Evolutionary conservation across 2,113 vertebrate species (phyloP), one percentile per base, ranked within the genome.

Genomic region (Oostethus manadensis): DNA sequence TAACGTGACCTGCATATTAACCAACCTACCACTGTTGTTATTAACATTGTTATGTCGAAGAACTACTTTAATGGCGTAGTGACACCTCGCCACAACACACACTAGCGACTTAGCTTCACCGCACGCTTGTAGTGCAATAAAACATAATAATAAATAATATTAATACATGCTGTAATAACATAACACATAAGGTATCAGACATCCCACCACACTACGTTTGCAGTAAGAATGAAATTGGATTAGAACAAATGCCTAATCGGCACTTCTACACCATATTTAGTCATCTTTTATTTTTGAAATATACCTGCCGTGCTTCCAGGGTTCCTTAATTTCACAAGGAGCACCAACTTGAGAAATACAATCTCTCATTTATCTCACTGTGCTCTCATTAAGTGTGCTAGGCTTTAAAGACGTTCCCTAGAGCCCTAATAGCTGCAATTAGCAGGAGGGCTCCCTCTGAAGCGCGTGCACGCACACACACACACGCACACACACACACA

Each of bases 361-460:
- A 79, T 77, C 70, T 84, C 74, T 83, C 80, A 74, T 83, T 79
- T 73, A 80, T 77, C 76, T 78, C 73, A 69, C 69, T 64, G 68
- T 54, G 54, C 78, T 79, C 62, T 85, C 81, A 81, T 87, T 83
- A 82, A 62, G 62, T 63, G 64, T 56, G 69, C 62, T 70, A 23
- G 10, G 62, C 64, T 69, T 70, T 57, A 50, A 55, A 70, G 60
- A 66, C 22, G 10, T 33, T 74, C 74, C 66, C 72, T 62, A 66
- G 64, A 73, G 65, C 48, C 56, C 51, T 80, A 84, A 88, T 86
- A 77, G 79, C 77, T 68, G 79, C 82, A 88, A 87, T 86, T 87
- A 88, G 71, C 70, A 55, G 77, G 62, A 76, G 73, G 76, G 70
- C n/a, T 55, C 68, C 55, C 71, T 67, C 22, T 57, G 56, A 55